phyloP scores from a whole-genome alignment of 2,888 invertebrate genomes.

The Drosophila fungiperda region DNA sequence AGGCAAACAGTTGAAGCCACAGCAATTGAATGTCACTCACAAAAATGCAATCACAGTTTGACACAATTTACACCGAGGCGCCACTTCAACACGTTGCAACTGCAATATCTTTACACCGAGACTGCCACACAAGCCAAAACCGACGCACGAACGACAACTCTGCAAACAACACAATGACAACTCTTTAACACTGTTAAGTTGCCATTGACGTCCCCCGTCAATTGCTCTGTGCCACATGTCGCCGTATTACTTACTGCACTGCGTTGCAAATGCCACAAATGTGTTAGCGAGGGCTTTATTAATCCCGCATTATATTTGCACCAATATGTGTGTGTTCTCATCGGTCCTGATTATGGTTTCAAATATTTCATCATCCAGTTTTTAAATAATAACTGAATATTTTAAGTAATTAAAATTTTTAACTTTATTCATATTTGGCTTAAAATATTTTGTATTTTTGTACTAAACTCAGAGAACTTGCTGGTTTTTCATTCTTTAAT shows the following conservation, averaged over 20 bases:
- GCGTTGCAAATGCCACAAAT: background rate
- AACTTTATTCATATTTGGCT: background rate
- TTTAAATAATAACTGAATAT: background rate
- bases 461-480: background rate
- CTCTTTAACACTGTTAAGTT: slow-evolving; percentile 78
- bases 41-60: slow-evolving; percentile 81
- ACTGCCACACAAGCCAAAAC: slow-evolving; percentile 36
- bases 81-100: slow-evolving; percentile 81
- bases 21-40: slow-evolving; percentile 79
- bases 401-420: background rate
- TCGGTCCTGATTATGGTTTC: background rate
- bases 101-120: slow-evolving; percentile 72
- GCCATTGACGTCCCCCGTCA: slow-evolving; percentile 41
- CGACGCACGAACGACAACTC: slow-evolving; percentile 68
- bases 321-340: background rate
- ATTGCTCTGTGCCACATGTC: slow-evolving; percentile 20
- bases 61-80: slow-evolving; percentile 77
- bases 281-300: background rate
- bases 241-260: slow-evolving; percentile 1
- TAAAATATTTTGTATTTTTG: background rate
- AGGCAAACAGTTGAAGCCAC: slow-evolving; percentile 56
- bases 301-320: slow-evolving; percentile 1
- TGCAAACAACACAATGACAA: slow-evolving; percentile 78
- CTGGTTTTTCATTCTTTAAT: background rate
- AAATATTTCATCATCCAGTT: background rate